These are phyloP conservation scores for Spilosoma lubricipeda DNA, from an alignment of 2,888 invertebrate species.

Conservation along the genomic window DNA sequence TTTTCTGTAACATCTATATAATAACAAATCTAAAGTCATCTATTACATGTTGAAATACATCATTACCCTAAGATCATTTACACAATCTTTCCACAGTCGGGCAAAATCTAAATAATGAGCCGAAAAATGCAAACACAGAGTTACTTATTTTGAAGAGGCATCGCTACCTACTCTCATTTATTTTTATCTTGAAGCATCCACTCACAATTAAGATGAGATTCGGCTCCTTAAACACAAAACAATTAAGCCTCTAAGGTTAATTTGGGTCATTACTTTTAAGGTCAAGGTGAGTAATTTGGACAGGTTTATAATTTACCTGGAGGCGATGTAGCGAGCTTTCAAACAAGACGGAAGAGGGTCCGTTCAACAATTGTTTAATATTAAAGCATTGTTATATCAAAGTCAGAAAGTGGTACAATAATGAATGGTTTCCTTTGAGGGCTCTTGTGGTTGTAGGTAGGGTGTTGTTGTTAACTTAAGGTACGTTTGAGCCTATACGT, in stretches of 20 bases:
- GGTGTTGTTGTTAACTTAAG: slow-evolving; percentile 8
- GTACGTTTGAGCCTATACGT: not conserved
- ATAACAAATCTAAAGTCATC: not conserved
- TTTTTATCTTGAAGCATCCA: slow-evolving; percentile 5
- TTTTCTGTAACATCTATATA: no score
- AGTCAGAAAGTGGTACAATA: slow-evolving; percentile 13
- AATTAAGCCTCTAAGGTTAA: slow-evolving; percentile 19
- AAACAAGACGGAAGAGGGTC: slow-evolving; percentile 8
- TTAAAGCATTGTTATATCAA: slow-evolving; percentile 14
- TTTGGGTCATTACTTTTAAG: slow-evolving; percentile 18
- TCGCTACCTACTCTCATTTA: slow-evolving; percentile 4
- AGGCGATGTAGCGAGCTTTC: slow-evolving; percentile 12
- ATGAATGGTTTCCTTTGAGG: slow-evolving; percentile 10
- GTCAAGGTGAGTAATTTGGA: slow-evolving; percentile 11
- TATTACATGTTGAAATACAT: no score
- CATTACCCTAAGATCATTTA: no score
- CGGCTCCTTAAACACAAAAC: slow-evolving; percentile 21
- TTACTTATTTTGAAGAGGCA: not conserved
- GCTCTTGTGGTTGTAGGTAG: slow-evolving; percentile 9
- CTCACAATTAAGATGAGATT: slow-evolving; percentile 17
- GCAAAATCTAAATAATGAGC: not conserved
- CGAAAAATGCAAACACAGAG: not conserved
- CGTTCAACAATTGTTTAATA: slow-evolving; percentile 6
- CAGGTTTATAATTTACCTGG: slow-evolving; percentile 18
- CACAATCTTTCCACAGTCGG: not conserved